Base-by-base conservation (phyloP, 2,797 vertebrate species). In the Trachurus trachurus region DNA sequence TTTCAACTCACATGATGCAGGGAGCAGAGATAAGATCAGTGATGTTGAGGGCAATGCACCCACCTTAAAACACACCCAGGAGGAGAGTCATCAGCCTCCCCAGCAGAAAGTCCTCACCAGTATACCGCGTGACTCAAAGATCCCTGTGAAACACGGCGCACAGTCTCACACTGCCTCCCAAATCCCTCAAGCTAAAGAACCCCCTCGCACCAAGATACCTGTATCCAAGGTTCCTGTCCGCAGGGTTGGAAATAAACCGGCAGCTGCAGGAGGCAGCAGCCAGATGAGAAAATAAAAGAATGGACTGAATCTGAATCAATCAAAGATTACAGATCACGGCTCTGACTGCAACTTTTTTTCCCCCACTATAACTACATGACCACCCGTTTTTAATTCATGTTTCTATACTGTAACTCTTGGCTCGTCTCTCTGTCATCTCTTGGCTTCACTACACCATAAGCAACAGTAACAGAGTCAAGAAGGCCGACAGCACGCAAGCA, bases 221-320 rank as follows among this genome's bases (percentile, higher is more conserved):
- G 96, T 99, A 62, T 98, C 98, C 71, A 99, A 98, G 94, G 96
- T 99, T 59, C 96, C 98, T 29, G 96, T 99, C 57, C 97, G 97
- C 47, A 95, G 96, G 84, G 95, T 93, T 76, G 97, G 94, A 85
- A 97, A 90, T 87, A 97, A 97, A 88, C 95, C 94, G 52, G 86
- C 95, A 87, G 90, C 93, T 80, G 67, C 76, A 49, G 88, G 89
- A 29, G 71, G 89, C 63, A 78, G 93, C 61, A 69, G 62, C 0
- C 92, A 93, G 88, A 91, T 92, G 81, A 96, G 96, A 93, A 99
- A 99, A 93, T 97, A 95, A 95, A 63, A 54, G 53, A 72, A 57
- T 1, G 64, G 71, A 89, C 53, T 44, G 56, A 58, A 73, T 74
- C 31, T 34, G 31, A 34, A 34, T 34, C 63, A 49, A 61, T 60